Evolutionary conservation across 2,113 vertebrate species (phyloP).

Genomic region (Ivindomyrus marchei): DNA sequence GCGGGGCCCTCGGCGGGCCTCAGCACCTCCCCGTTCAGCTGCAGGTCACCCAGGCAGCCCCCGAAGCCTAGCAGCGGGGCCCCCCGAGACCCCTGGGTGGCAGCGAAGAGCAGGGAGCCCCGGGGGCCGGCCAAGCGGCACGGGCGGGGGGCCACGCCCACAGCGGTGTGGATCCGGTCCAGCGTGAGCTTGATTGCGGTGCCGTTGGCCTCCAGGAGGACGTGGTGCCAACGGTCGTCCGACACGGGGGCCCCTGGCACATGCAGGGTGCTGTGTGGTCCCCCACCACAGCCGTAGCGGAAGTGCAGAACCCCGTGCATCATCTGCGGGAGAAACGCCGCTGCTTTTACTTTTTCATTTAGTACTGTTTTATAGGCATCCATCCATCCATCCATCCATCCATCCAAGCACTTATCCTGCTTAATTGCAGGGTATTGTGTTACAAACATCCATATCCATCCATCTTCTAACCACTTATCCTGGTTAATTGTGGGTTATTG

Average conservation of each 20-base stretch:
- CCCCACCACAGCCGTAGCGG: constrained; percentile 61
- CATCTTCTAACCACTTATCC: neutral
- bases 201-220: constrained; percentile 72
- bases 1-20: constrained; percentile 38
- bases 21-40: constrained; percentile 65
- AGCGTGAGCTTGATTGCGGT: constrained; percentile 57
- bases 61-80: constrained; percentile 56
- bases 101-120: constrained; percentile 66
- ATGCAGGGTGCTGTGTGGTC: constrained; percentile 45
- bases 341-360: neutral
- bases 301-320: constrained; percentile 62
- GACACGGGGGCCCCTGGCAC: constrained; percentile 50
- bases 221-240: constrained; percentile 69
- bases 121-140: constrained; percentile 54
- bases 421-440: neutral
- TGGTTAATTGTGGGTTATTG: neutral
- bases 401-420: neutral
- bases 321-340: constrained; percentile 59
- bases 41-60: constrained; percentile 75
- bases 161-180: constrained; percentile 49
- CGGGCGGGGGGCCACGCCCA: constrained; percentile 49
- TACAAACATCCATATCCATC: neutral
- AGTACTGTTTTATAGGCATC: neutral
- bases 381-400: neutral
- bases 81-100: constrained; percentile 27